These are phyloP conservation scores for Nemotelus nigrinus DNA, from an alignment of 2,888 invertebrate species.

Conservation along the genomic window DNA sequence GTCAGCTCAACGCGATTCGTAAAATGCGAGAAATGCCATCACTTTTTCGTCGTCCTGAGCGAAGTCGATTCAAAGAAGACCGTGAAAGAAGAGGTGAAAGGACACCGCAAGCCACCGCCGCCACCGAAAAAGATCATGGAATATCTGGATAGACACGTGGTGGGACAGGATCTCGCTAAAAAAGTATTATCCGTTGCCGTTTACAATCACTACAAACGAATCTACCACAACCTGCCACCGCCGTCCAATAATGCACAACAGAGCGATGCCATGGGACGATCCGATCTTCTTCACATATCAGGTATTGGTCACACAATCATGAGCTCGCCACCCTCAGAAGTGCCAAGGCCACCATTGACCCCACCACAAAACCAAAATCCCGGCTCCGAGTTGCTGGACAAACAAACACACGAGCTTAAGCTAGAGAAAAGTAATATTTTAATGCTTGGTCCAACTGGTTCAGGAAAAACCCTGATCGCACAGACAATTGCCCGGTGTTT, in stretches of 20 bases:
- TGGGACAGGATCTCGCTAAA: constrained; percentile 97
- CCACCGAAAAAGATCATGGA: constrained; percentile 97
- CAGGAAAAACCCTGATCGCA: constrained; percentile 95
- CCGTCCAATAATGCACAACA: constrained; percentile 52
- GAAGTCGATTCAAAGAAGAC: constrained; percentile 91
- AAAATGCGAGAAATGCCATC: constrained; percentile 97
- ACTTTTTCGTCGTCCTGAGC: constrained; percentile 95
- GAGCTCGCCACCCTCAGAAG: constrained; percentile 60
- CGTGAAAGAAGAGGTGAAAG: constrained; percentile 79
- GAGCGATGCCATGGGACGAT: constrained; percentile 60
- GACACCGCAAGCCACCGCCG: constrained; percentile 85
- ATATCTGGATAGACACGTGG: constrained; percentile 94
- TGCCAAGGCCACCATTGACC: constrained; percentile 58
- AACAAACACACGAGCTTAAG: constrained; percentile 82
- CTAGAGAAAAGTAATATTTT: constrained; percentile 97
- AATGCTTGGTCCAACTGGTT: constrained; percentile 95
- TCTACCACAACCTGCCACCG: constrained; percentile 88
- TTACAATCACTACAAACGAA: constrained; percentile 98
- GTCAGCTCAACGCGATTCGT: constrained; percentile 97
- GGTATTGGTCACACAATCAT: constrained; percentile 77
- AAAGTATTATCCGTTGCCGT: constrained; percentile 98
- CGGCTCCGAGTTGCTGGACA: constrained; percentile 84
- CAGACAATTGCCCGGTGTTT: constrained; percentile 97
- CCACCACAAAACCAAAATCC: constrained; percentile 58
- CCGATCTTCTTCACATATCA: constrained; percentile 86